Percentiles rank a stretch among this genome's conserved stretches.
phyloP scores from a whole-genome alignment of 2,888 invertebrate species.

The Cotesia congregata region DNA sequence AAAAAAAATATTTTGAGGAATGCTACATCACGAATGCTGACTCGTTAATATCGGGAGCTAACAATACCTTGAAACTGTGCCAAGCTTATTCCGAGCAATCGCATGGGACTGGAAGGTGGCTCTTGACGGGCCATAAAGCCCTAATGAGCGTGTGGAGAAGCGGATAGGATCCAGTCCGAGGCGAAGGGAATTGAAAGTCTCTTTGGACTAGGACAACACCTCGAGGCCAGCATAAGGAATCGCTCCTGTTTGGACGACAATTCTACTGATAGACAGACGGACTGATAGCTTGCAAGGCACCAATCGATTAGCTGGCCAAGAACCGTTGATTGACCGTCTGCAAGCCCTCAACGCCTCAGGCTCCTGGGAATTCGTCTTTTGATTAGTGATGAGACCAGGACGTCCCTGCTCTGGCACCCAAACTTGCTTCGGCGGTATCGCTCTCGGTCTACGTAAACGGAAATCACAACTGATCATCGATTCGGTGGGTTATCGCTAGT shows the following conservation, averaged over 20 bases:
- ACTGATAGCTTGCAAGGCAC: neutral
- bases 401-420: no score
- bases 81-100: neutral
- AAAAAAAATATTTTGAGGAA: neutral
- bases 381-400: slow-evolving; percentile 13
- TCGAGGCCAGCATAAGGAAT: slow-evolving; percentile 4
- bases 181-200: neutral
- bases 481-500: neutral
- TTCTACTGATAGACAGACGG: neutral
- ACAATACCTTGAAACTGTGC: neutral
- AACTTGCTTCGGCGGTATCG: neutral
- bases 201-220: slow-evolving; percentile 15
- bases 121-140: neutral
- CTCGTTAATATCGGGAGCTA: neutral
- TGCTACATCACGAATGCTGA: neutral
- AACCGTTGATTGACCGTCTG: slow-evolving; percentile 16
- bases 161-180: neutral
- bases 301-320: slow-evolving; percentile 21
- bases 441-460: neutral
- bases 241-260: neutral
- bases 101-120: neutral
- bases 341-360: slow-evolving; percentile 1
- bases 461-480: slow-evolving; percentile 9
- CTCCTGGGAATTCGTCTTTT: slow-evolving; percentile 14
- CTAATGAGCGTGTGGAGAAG: neutral